Percentiles rank a stretch among this genome's conserved stretches.
phyloP scores from a whole-genome alignment of 2,888 invertebrate species.

The Linyphia triangularis region DNA sequence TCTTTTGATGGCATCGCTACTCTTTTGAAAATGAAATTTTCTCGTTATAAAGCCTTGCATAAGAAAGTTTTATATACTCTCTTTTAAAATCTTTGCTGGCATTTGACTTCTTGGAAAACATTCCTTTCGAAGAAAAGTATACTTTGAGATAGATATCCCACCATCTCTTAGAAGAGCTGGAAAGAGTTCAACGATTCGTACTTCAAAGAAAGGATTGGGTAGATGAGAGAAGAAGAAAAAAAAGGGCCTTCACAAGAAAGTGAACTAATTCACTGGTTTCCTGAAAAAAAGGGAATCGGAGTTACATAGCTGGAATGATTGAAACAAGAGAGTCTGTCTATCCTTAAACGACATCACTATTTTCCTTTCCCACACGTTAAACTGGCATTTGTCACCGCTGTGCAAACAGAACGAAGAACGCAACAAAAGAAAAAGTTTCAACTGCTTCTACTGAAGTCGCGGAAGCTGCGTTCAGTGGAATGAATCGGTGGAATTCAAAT shows the following conservation, averaged over 20 bases:
- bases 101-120: too few species aligned
- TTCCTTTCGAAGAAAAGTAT: too few species aligned
- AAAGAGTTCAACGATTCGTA: not conserved
- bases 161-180: not conserved
- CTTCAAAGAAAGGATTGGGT: not conserved
- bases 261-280: not conserved
- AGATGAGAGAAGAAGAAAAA: not conserved
- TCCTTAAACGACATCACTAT: constrained; percentile 9
- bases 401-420: constrained; percentile 18
- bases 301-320: not conserved
- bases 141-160: too few species aligned
- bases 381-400: constrained; percentile 51
- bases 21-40: too few species aligned
- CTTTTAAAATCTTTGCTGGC: too few species aligned
- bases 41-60: too few species aligned
- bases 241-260: not conserved
- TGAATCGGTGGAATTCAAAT: too few species aligned
- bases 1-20: too few species aligned
- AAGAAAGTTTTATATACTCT: too few species aligned
- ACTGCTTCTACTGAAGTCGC: too few species aligned
- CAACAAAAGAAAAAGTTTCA: not conserved
- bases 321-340: not conserved
- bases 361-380: constrained; percentile 71
- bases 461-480: too few species aligned
- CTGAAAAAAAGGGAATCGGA: not conserved